Evolutionary conservation across 2,888 invertebrate genomes (phyloP), one percentile per base, ranked within the genome.

Genomic region (Limnephilus auricula): DNA sequence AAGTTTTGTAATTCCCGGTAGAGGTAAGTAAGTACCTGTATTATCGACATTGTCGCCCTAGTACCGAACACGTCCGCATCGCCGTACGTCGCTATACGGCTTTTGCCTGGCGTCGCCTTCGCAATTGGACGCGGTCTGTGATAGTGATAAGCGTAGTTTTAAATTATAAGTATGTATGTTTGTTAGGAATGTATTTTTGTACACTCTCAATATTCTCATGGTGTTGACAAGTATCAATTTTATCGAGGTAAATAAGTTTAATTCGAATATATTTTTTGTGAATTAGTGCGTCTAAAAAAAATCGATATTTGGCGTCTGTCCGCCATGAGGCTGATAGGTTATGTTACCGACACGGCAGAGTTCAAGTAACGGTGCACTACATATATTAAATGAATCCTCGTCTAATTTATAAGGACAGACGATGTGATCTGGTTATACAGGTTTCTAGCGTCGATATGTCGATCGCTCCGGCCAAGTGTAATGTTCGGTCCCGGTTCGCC

Each of bases 281-380:
- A 50, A 50, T 84, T 65, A 90, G 85, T 91, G 85, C 45, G 25
- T 45, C 30, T 34, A 65, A 88, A 92, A 90, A 89, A 92, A 90
- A 92, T 92, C 92, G 89, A 92, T 92, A 92, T 88, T 85, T 84
- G 89, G 90, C 90, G 92, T 90, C 92, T 89, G 89, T 92, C 92
- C 90, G 95, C 95, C 96, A 96, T 96, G 95, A 96, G 96, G 96
- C 95, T 95, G 90, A 95, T 94, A 96, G 96, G 96, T 96, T 96
- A 96, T 96, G 96, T 95, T 91, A 95, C 94, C 94, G 94, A 95
- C 95, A 94, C 95, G 94, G 94, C 94, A 87, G 95, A 95, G 96
- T 96, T 96, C 95, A 95, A 95, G 95, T 96, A 96, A 96, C 96
- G 96, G 96, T 93, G 92, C 88, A 85, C 87, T 86, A 50, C 80